phyloP scores from a whole-genome alignment of 2,113 vertebrate species.

The Myocastor coypus region DNA sequence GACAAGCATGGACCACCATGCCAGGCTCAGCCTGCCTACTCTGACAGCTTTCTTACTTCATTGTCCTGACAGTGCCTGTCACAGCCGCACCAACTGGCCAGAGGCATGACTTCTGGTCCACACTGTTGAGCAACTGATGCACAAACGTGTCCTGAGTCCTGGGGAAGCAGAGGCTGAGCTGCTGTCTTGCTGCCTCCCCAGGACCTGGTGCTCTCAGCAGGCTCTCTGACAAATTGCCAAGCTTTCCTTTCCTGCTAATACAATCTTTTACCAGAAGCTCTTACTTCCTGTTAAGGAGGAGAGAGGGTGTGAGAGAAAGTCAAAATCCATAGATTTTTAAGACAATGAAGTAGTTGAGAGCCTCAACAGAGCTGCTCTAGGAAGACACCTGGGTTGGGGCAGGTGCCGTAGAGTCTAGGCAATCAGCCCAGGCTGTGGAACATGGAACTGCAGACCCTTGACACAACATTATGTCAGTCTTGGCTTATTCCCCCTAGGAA shows the following conservation, averaged over 20 bases:
- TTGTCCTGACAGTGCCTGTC: neutral
- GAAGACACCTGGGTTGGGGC: neutral
- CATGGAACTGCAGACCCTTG: neutral
- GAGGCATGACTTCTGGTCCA: neutral
- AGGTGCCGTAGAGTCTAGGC: neutral
- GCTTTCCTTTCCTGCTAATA: neutral
- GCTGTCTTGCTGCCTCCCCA: rapidly evolving
- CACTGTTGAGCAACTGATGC: neutral
- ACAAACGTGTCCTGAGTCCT: neutral
- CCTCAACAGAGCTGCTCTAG: neutral
- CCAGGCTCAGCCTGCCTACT: neutral
- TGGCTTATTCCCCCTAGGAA: neutral
- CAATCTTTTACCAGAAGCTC: conserved; percentile 80
- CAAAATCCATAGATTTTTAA: neutral
- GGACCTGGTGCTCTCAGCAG: rapidly evolving
- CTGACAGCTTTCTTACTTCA: neutral
- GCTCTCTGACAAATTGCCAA: neutral
- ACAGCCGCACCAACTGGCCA: neutral
- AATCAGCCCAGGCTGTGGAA: neutral
- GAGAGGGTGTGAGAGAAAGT: neutral
- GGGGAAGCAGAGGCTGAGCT: neutral
- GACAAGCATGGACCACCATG: too few species aligned
- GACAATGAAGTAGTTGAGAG: neutral
- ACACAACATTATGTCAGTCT: neutral
- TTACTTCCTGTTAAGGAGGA: conserved; percentile 11